phyloP scores from a whole-genome alignment of 2,888 invertebrate species.

The Drosophila mimetica region DNA sequence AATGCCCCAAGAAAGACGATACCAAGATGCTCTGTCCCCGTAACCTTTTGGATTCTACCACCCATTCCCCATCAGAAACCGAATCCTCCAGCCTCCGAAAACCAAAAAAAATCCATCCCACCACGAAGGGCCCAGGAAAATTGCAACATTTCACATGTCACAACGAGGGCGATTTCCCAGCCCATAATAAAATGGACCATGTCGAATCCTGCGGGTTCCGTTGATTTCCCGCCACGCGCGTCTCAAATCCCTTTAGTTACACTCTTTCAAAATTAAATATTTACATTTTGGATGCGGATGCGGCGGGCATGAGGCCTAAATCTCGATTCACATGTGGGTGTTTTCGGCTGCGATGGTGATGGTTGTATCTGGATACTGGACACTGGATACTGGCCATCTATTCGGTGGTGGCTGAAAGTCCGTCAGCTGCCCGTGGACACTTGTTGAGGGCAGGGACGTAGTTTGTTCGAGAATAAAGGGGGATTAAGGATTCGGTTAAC shows the following conservation, averaged over 20 bases:
- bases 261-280: conserved; percentile 83
- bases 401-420: not conserved
- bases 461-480: not conserved
- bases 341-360: conserved; percentile 5
- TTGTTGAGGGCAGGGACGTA: not conserved
- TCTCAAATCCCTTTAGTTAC: conserved; percentile 81
- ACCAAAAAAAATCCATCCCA: not conserved
- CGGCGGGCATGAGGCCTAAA: conserved; percentile 28
- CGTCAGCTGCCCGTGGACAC: conserved; percentile 6
- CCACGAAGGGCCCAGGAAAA: conserved; percentile 10
- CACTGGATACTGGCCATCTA: conserved; percentile 12
- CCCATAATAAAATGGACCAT: conserved; percentile 55
- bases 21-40: not conserved
- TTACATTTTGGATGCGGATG: conserved; percentile 71
- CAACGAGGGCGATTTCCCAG: conserved; percentile 35
- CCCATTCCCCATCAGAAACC: not conserved
- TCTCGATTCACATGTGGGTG: conserved; percentile 18
- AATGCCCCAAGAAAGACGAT: not conserved
- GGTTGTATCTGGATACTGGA: conserved; percentile 31
- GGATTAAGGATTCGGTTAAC: too few species aligned
- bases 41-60: not conserved
- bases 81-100: conserved; percentile 13
- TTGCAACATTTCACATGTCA: conserved; percentile 73
- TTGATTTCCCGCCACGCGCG: conserved; percentile 79
- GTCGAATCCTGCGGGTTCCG: conserved; percentile 81